Evolutionary conservation across 2,888 invertebrate species (phyloP), one percentile per base, ranked within the genome.

Genomic region (Rotaria macrura): DNA sequence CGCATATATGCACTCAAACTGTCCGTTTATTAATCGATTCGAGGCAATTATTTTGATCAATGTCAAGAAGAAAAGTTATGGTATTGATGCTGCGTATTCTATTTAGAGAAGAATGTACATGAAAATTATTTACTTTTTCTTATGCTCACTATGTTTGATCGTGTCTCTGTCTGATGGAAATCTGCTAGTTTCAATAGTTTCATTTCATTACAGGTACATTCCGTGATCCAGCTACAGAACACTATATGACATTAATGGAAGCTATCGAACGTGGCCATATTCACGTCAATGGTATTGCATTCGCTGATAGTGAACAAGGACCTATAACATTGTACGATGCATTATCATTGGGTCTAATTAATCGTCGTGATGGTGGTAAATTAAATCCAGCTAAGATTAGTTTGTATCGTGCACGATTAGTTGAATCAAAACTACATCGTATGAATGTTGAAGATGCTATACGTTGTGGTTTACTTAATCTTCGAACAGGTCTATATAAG

Each of bases 261-360:
- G 86, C 86, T 25, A 85, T 86, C 25, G 86, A 86, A 2, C 85
- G 85, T 43, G 86, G 86, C 7, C 86, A 86, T 54, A 85, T 86
- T 29, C 85, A 86, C 65, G 40, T 83, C 1, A 85, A 86, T 54
- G 86, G 86, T 23, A 65, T 72, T 20, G 86, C 86, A 14, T 49
- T 86, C n/a, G 86, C 86, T 54, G 85, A 86, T 14, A 85, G 85
- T 49, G 65, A 83, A 7, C 74, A 57, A 23, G 86, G 86, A 14
- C 84, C 86, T 9, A 83, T 94, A 89, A 93, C 88, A 1, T 86
- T 89, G 74, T 87, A 88, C 57, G 89, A 90, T 25, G 88, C 88
- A 72, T 87, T 87, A 17, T 84, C 85, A 6, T 92, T 92, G 92
- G 89, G 94, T 83, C 89, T 91, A 85, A 88, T 90, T 87, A 89